Evolutionary conservation across 2,888 invertebrate species (phyloP).

Genomic region (Melinaea menophilus): DNA sequence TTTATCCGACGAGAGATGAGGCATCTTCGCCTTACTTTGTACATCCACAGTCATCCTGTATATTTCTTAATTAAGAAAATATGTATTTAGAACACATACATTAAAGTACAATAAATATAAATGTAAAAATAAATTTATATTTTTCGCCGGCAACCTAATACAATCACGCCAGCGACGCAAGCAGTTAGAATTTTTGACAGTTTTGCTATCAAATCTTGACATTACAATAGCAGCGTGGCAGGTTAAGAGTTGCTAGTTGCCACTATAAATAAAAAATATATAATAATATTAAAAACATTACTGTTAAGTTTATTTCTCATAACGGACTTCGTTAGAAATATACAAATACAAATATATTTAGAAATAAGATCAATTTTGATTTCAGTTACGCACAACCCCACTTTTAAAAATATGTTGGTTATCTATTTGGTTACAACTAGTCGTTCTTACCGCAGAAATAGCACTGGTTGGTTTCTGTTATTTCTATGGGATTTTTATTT

Average conservation of each 20-base stretch:
- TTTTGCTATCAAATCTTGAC: conserved; percentile 50
- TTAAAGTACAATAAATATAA: conserved; percentile 30
- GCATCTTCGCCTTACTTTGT: conserved; percentile 57
- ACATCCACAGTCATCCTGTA: conserved; percentile 64
- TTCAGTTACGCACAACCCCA: too few species aligned
- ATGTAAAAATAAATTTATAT: conserved; percentile 35
- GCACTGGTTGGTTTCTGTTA: too few species aligned
- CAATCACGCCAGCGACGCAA: conserved; percentile 33
- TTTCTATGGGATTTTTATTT: too few species aligned
- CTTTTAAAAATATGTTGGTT: too few species aligned
- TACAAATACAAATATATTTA: too few species aligned
- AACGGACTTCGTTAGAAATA: too few species aligned
- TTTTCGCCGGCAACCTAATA: conserved; percentile 67
- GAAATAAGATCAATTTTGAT: too few species aligned
- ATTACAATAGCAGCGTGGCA: conserved; percentile 60
- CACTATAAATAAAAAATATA: neutral
- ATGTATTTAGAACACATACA: conserved; percentile 38
- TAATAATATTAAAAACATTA: neutral
- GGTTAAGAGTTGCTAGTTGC: neutral
- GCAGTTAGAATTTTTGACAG: conserved; percentile 31
- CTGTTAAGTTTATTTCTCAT: too few species aligned
- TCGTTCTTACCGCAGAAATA: too few species aligned
- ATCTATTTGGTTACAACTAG: too few species aligned
- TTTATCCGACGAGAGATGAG: conserved; percentile 70
- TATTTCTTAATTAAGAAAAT: conserved; percentile 17